Base-by-base conservation (phyloP, 2,888 invertebrate species). In the Candidula unifasciata region DNA sequence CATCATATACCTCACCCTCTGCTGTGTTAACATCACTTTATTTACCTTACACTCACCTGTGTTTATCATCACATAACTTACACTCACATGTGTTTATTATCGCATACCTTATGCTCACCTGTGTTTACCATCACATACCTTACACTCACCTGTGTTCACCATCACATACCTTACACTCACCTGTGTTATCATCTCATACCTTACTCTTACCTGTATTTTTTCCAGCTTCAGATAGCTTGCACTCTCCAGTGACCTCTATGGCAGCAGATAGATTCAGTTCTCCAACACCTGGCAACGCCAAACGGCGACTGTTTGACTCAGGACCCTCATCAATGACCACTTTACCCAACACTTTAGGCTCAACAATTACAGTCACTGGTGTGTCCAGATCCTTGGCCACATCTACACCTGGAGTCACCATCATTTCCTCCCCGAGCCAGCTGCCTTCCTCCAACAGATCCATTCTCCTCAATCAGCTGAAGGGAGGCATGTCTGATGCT, bases 201-300 rank as follows among this genome's bases (percentile, higher is more conserved):
- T 44, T 44, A 44, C 44, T 10, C 13, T 44, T 13, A 44, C 44
- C 1, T 44, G 13, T 44, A 13, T 44, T 66, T 24, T n/a, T 57
- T 3, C 21, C 24, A 71, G 69, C 68, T 68, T 37, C 84, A 88
- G 91, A 91, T 82, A 90, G 89, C 0, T 84, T 90, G n/a, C 88
- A 88, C 83, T 93, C 93, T 0, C 93, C 93, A 1, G 89, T 91
- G 1, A 91, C 89, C 8, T 90, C 91, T 0, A 91, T 92, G 8
- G 91, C 91, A 16, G 89, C 91, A 6, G 93, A 93, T 85, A 87
- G 92, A 27, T 93, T 93, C 86, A 91, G 90, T 91, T 89, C 93
- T 5, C 93, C 93, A 0, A 90, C 91, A 6, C 91, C 93, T 37
- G 92, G 93, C 21, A 92, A 89, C 85, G 94, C 94, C 66, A 93